A percentile compares a stretch with the other conserved stretches of the same genome.
phyloP scores from a whole-genome alignment of 2,797 vertebrate genomes.

The Limosa lapponica region DNA sequence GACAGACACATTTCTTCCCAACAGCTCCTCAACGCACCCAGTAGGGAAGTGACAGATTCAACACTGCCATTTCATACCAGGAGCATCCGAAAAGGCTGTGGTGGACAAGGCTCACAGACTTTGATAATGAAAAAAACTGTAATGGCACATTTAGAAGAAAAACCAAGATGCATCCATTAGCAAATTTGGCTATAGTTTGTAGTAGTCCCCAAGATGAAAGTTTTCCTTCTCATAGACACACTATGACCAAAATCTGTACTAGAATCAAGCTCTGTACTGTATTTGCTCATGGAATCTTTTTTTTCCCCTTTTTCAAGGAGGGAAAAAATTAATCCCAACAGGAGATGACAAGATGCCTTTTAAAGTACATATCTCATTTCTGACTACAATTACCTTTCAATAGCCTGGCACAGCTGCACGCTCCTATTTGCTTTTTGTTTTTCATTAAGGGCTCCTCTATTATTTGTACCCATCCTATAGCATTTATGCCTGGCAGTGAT shows the following conservation, averaged over 20 bases:
- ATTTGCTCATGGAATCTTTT: not conserved
- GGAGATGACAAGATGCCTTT: slow-evolving; percentile 63
- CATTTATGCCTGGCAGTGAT: slow-evolving; percentile 64
- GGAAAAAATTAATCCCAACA: slow-evolving; percentile 57
- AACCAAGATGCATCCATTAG: not conserved
- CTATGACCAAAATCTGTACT: not conserved
- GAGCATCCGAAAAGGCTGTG: not conserved
- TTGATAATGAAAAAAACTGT: not conserved
- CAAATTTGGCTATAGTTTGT: not conserved
- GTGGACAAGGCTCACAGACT: not conserved
- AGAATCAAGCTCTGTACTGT: not conserved
- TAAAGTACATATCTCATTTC: slow-evolving; percentile 69
- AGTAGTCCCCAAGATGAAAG: not conserved
- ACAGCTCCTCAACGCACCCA: not conserved
- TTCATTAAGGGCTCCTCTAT: slow-evolving; percentile 69
- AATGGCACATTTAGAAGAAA: not conserved
- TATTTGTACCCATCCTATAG: slow-evolving; percentile 70
- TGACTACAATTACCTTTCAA: slow-evolving; percentile 71
- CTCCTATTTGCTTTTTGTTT: slow-evolving; percentile 67
- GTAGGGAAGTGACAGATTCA: not conserved
- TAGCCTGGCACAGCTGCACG: slow-evolving; percentile 68
- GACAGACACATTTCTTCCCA: not conserved
- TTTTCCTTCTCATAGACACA: not conserved
- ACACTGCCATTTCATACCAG: not conserved
- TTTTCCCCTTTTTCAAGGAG: not conserved